Conservation (phyloP, 2,888 invertebrate species). For the Ceramica pisi region DNA sequence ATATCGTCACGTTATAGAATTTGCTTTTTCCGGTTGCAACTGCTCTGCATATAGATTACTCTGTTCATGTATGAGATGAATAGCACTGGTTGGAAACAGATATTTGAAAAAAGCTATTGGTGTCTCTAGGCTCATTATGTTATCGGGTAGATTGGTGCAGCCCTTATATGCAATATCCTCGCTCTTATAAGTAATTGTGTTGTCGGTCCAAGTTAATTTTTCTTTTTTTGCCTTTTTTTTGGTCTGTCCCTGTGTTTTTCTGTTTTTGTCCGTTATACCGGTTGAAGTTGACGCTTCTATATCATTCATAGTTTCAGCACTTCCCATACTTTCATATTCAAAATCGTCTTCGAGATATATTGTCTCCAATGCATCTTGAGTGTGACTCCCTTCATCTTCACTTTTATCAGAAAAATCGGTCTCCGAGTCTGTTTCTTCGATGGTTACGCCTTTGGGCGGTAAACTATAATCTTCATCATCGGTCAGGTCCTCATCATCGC, state of each 20-base stretch:
- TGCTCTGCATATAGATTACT: conserved; percentile 49
- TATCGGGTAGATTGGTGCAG: conserved; percentile 45
- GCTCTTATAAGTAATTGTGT: conserved; percentile 20
- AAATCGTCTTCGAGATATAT: conserved; percentile 20
- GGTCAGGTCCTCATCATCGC: conserved; percentile 36
- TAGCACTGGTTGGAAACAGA: conserved; percentile 43
- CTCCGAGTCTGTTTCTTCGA: conserved; percentile 25
- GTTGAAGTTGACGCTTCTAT: conserved; percentile 11
- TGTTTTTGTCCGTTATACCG: conserved; percentile 19
- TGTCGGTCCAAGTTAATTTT: conserved; percentile 20
- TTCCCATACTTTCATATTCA: conserved; percentile 7
- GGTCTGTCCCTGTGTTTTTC: conserved; percentile 9
- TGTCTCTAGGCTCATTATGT: conserved; percentile 42
- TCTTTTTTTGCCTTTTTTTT: conserved; percentile 7
- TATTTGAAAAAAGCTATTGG: conserved; percentile 52
- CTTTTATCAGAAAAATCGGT: conserved; percentile 20
- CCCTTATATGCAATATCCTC: conserved; percentile 38
- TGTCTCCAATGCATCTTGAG: conserved; percentile 18
- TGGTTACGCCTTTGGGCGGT: conserved; percentile 30
- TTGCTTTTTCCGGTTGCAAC: conserved; percentile 35
- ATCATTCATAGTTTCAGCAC: not conserved
- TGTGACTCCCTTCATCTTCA: conserved; percentile 20
- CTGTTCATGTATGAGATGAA: conserved; percentile 46
- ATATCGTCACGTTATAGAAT: conserved; percentile 52
- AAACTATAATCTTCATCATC: conserved; percentile 33